Conservation (phyloP, 2,888 invertebrate species). For the Podotricha telesiphe region DNA sequence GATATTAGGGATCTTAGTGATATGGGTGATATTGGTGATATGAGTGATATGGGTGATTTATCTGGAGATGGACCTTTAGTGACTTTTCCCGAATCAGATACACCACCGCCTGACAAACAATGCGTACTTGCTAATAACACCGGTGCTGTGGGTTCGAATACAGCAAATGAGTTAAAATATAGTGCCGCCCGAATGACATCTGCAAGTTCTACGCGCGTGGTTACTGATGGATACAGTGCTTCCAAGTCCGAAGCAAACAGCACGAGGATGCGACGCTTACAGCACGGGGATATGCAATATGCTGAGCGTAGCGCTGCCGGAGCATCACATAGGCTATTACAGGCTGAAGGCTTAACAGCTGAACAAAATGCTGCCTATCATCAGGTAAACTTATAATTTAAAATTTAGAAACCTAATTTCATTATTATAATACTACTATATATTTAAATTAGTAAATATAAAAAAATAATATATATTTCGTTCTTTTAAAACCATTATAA, state of each 20-base stretch:
- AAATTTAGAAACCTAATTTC: not conserved
- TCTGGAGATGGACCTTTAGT: constrained; percentile 87
- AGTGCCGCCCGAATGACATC: constrained; percentile 93
- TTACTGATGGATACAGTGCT: constrained; percentile 92
- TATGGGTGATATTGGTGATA: constrained; percentile 77
- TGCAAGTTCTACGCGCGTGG: constrained; percentile 88
- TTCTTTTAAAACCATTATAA: not conserved
- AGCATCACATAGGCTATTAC: constrained; percentile 90
- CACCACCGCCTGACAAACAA: constrained; percentile 85
- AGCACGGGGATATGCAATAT: constrained; percentile 92
- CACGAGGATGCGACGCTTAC: constrained; percentile 83
- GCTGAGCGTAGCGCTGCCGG: constrained; percentile 91
- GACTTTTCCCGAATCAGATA: constrained; percentile 91
- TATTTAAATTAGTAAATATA: not conserved
- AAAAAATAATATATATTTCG: not conserved
- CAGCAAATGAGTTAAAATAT: constrained; percentile 90
- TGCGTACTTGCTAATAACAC: constrained; percentile 74
- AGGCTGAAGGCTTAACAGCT: constrained; percentile 92
- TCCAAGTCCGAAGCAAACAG: constrained; percentile 82
- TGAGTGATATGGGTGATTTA: constrained; percentile 77
- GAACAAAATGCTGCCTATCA: constrained; percentile 93
- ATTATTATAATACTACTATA: not conserved
- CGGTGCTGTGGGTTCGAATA: constrained; percentile 65
- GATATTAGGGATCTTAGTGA: constrained; percentile 79
- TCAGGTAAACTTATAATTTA: constrained; percentile 84